These are phyloP conservation scores for Nyctereutes procyonoides DNA, from an alignment of 2,113 vertebrate species.

Conservation along the genomic window DNA sequence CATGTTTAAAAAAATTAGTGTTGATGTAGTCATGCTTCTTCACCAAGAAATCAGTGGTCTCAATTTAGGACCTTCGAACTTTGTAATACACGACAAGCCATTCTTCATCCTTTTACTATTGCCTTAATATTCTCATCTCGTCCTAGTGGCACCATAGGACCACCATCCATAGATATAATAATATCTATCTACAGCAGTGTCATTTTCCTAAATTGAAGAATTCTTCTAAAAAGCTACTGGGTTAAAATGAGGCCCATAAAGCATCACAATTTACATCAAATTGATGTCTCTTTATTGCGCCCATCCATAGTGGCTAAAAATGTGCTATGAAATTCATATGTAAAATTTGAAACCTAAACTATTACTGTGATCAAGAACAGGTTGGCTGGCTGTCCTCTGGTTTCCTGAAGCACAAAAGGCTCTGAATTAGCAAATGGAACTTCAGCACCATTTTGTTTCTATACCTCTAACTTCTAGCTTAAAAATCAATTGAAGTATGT, in stretches of 20 bases:
- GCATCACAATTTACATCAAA: neutral
- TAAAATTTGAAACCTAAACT: constrained; percentile 28
- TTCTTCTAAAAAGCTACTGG: neutral
- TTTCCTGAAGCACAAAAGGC: neutral
- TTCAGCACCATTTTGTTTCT: constrained; percentile 55
- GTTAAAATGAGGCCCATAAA: constrained; percentile 27
- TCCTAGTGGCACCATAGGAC: neutral
- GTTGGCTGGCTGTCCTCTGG: neutral
- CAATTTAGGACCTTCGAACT: neutral
- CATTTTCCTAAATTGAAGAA: constrained; percentile 15
- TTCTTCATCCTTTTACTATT: neutral
- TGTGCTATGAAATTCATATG: constrained; percentile 42
- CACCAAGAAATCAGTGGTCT: neutral
- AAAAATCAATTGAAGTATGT: neutral
- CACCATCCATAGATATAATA: neutral
- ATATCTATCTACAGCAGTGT: neutral
- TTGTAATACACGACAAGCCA: neutral
- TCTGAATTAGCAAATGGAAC: constrained; percentile 42
- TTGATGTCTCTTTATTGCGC: neutral
- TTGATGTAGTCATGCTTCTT: constrained; percentile 41
- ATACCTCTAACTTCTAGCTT: neutral
- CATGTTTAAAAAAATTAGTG: neutral
- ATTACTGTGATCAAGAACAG: neutral
- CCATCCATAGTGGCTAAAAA: neutral
- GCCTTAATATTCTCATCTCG: neutral